Evolutionary conservation across 2,888 invertebrate genomes (phyloP).

Genomic region (Synanthedon vespiformis): DNA sequence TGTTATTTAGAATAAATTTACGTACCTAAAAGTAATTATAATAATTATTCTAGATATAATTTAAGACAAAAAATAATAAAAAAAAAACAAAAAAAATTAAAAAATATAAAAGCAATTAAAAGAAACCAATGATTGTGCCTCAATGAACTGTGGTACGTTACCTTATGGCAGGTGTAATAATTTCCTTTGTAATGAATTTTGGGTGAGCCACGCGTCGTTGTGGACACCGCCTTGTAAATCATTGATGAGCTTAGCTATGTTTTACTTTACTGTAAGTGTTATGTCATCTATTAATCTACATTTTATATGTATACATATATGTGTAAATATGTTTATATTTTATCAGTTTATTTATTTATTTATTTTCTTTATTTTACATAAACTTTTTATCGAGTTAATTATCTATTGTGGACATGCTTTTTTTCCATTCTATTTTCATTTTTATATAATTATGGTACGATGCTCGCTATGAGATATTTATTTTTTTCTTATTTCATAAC

Average conservation of each 20-base stretch:
- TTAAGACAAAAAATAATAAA: constrained; percentile 26
- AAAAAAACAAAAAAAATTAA: constrained; percentile 25
- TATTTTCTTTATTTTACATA: constrained; percentile 54
- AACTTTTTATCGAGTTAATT: constrained; percentile 57
- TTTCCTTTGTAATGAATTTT: constrained; percentile 57
- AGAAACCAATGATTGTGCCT: constrained; percentile 72
- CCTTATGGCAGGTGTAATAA: constrained; percentile 65
- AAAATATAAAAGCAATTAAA: constrained; percentile 59
- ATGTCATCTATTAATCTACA: constrained; percentile 61
- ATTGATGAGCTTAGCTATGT: constrained; percentile 70
- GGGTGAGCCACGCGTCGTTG: background rate
- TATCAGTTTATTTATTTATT: constrained; percentile 38
- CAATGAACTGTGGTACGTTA: constrained; percentile 71
- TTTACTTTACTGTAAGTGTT: constrained; percentile 69
- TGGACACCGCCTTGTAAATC: constrained; percentile 53
- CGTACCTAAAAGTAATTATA: constrained; percentile 70
- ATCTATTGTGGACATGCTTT: constrained; percentile 12
- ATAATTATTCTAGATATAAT: constrained; percentile 61
- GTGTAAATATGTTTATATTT: constrained; percentile 44
- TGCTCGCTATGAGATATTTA: constrained; percentile 4
- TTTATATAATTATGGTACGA: background rate
- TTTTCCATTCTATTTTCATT: background rate
- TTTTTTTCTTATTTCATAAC: constrained; percentile 28
- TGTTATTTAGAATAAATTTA: constrained; percentile 71
- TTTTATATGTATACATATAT: constrained; percentile 56